Percentiles rank a stretch among this genome's conserved stretches.
Evolutionary conservation across 1,140 invertebrate species (phyloP).

Genomic region (Anastrepha obliqua): DNA sequence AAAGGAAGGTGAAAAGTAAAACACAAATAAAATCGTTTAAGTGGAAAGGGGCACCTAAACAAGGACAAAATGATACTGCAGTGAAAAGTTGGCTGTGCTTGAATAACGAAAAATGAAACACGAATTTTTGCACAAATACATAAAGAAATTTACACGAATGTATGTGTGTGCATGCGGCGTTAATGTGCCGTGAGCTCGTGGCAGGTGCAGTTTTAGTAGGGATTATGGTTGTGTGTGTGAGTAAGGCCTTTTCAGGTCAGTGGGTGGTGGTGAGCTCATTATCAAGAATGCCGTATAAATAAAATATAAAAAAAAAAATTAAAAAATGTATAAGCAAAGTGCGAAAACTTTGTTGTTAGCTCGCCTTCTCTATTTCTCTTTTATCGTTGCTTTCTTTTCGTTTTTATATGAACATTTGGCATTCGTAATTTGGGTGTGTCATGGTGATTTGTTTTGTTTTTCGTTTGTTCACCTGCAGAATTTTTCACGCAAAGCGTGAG

Average conservation of each 20-base stretch:
- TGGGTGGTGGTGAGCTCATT: conserved; percentile 50
- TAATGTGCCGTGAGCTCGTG: neutral
- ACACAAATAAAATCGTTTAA: conserved; percentile 14
- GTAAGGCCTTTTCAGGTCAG: neutral
- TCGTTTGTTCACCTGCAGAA: neutral
- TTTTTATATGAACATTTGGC: neutral
- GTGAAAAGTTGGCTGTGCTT: neutral
- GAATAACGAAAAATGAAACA: neutral
- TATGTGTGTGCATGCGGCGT: too few relatives aligned
- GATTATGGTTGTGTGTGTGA: neutral
- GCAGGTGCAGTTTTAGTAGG: neutral
- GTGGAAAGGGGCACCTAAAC: neutral
- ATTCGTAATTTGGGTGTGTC: conserved; percentile 23
- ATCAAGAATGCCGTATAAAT: neutral
- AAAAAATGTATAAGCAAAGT: neutral
- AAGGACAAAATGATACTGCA: conserved; percentile 2
- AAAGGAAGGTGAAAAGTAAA: neutral
- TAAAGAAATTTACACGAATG: neutral
- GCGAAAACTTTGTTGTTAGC: neutral
- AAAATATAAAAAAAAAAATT: neutral
- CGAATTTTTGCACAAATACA: too few relatives aligned
- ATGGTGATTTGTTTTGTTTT: conserved; percentile 28
- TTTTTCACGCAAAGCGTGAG: neutral
- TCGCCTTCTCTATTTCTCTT: neutral
- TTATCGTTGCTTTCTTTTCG: neutral